Percentiles rank a stretch among this genome's conserved stretches.
Evolutionary conservation across 30 jellyfish, hydroid and myxozoan species (phyloP).

Genomic region (Aurelia coerulea): DNA sequence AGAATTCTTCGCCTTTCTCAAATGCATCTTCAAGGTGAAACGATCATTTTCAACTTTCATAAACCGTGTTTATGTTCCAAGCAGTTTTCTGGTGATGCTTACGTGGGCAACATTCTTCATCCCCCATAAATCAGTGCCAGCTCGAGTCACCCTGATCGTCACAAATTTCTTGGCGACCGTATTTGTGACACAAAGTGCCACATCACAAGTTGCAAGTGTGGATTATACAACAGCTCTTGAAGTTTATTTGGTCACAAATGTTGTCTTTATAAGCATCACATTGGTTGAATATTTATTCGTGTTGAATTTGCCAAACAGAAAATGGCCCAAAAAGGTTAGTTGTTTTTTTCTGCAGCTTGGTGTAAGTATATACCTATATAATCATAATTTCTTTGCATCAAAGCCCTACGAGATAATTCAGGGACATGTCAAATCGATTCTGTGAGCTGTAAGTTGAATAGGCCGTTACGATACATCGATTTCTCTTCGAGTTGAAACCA

Average conservation of each 20-base stretch:
- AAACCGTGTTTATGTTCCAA: slow-evolving; percentile 49
- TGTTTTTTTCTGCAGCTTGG: no score
- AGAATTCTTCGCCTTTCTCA: slow-evolving; percentile 46
- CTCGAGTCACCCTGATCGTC: slow-evolving; percentile 68
- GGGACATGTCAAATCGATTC: no score
- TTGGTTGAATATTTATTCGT: slow-evolving; percentile 32
- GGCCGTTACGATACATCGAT: no score
- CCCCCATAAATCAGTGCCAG: slow-evolving; percentile 63
- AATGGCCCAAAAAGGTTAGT: no score
- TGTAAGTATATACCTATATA: no score
- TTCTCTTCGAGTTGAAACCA: no score
- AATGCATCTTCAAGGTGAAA: slow-evolving; percentile 36
- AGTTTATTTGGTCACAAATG: slow-evolving; percentile 17
- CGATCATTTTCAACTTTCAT: slow-evolving; percentile 38
- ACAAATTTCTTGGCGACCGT: slow-evolving; percentile 68
- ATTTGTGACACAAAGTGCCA: slow-evolving; percentile 49
- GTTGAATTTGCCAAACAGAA: slow-evolving; percentile 20
- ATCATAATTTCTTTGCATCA: no score
- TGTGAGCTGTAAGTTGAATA: no score
- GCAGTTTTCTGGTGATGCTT: slow-evolving; percentile 53
- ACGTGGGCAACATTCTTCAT: slow-evolving; percentile 61
- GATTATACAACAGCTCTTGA: slow-evolving; percentile 64
- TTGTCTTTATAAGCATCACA: slow-evolving; percentile 37
- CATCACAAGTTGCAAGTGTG: slow-evolving; percentile 46
- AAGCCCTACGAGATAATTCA: no score